These are phyloP conservation scores for Bradypodion ventrale DNA, from an alignment of 2,797 vertebrate species.

Conservation along the genomic window DNA sequence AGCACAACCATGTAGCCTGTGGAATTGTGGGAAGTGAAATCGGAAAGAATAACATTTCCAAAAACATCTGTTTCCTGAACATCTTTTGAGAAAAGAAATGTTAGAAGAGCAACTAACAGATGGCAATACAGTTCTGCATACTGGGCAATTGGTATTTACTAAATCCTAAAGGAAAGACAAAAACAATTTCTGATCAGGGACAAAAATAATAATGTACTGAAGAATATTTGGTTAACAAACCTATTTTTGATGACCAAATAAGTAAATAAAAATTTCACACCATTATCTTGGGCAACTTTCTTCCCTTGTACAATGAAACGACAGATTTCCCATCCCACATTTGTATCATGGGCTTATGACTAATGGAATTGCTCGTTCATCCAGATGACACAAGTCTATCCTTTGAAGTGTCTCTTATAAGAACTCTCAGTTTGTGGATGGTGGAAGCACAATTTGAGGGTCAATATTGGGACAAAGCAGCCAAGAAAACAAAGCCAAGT, in stretches of 20 bases:
- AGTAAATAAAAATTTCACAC: background rate
- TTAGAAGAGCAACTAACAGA: no score
- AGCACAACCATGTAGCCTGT: no score
- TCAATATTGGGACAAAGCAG: background rate
- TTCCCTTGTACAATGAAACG: background rate
- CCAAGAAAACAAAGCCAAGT: background rate
- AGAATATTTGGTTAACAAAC: no score
- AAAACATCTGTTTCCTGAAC: no score
- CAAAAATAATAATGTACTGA: background rate
- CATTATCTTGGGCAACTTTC: background rate
- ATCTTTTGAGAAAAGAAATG: no score
- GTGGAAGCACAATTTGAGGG: background rate
- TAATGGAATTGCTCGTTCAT: constrained; percentile 10
- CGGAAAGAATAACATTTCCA: no score
- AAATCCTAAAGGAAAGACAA: no score
- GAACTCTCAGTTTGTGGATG: background rate
- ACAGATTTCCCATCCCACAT: background rate
- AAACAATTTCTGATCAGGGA: background rate
- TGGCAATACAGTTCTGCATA: no score
- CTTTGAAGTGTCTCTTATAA: background rate
- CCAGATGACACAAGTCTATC: background rate
- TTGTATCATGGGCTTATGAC: background rate
- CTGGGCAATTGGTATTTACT: no score
- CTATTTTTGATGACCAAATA: background rate
- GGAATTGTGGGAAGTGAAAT: no score